These are phyloP conservation scores for Heliangelus exortis DNA, from an alignment of 2,797 vertebrate genomes.

Conservation along the genomic window DNA sequence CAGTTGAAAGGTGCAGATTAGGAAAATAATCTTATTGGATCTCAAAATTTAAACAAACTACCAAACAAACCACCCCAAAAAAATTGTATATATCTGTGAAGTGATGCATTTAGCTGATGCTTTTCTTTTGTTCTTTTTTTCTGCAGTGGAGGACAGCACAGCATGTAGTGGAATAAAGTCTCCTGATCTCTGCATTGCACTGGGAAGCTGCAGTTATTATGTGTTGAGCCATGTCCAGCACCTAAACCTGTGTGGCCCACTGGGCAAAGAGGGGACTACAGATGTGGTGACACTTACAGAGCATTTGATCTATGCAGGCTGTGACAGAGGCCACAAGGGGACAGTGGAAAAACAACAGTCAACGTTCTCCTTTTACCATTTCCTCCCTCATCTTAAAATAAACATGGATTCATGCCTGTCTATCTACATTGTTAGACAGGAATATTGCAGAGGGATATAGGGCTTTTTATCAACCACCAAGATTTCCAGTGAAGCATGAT, in stretches of 20 bases:
- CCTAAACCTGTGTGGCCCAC: background rate
- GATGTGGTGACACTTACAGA: rapidly evolving
- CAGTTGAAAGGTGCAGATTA: background rate
- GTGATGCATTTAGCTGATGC: background rate
- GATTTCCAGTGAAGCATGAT: background rate
- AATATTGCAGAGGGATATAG: background rate
- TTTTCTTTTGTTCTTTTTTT: background rate
- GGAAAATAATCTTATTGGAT: background rate
- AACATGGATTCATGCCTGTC: background rate
- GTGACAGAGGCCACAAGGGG: background rate
- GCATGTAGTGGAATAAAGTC: background rate
- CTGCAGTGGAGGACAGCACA: background rate
- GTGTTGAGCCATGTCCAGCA: background rate
- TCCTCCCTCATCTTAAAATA: background rate
- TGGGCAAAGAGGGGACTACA: background rate
- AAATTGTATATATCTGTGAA: background rate
- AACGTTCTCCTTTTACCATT: background rate
- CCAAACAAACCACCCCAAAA: too few relatives aligned
- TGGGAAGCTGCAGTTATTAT: background rate
- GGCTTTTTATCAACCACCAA: background rate
- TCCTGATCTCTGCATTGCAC: background rate
- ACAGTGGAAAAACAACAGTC: background rate
- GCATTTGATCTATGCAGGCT: background rate
- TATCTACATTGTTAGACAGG: background rate
- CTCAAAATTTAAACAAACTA: background rate